These are phyloP conservation scores for Poeciliopsis occidentalis DNA, from an alignment of 2,113 vertebrate genomes.

Conservation along the genomic window DNA sequence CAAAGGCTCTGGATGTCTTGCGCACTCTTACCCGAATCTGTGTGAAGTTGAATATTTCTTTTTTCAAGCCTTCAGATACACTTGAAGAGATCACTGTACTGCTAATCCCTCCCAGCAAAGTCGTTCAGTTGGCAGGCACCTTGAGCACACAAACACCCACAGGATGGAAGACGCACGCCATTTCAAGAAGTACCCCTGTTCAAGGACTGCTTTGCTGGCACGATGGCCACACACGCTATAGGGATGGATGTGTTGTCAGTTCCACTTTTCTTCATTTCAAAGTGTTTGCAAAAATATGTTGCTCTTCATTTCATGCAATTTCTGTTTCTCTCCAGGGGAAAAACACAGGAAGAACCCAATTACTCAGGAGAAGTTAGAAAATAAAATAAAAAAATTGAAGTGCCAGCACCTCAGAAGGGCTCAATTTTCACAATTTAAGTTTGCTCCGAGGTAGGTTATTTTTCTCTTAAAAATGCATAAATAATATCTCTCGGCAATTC, in stretches of 20 bases:
- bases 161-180: slow-evolving; percentile 17
- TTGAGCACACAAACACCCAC: slow-evolving; percentile 39
- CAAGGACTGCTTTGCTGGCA: slow-evolving; percentile 57
- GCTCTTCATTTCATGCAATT: slow-evolving; percentile 51
- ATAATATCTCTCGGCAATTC: background rate
- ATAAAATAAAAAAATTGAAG: background rate
- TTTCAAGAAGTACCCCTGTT: slow-evolving; percentile 63
- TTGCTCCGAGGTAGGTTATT: background rate
- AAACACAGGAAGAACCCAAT: slow-evolving; percentile 14
- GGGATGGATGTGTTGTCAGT: slow-evolving; percentile 48
- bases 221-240: slow-evolving; percentile 34
- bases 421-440: background rate
- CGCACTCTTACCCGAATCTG: background rate
- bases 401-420: background rate
- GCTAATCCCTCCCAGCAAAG: slow-evolving; percentile 63
- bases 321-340: slow-evolving; percentile 38
- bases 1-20: slow-evolving; percentile 11
- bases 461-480: background rate
- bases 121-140: slow-evolving; percentile 54
- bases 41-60: background rate
- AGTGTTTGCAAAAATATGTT: slow-evolving; percentile 25
- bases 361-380: slow-evolving; percentile 24
- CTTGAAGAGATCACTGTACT: slow-evolving; percentile 45
- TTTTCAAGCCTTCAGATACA: slow-evolving; percentile 28
- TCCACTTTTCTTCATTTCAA: slow-evolving; percentile 13